Conservation (phyloP, 2,113 vertebrate species). For the Tamias sibiricus region DNA sequence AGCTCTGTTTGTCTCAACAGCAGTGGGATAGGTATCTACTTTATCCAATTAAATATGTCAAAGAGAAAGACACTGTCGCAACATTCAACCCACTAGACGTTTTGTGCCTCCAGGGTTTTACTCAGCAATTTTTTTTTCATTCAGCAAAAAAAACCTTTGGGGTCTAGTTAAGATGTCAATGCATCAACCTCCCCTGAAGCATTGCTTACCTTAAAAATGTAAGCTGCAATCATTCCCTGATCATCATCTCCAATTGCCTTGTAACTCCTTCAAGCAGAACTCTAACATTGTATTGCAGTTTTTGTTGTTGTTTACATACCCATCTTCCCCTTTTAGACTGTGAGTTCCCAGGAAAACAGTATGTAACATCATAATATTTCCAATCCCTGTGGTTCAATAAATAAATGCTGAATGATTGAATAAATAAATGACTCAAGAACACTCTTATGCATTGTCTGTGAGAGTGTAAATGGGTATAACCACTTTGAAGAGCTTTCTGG, state of each 20-base stretch:
- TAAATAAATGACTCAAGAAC: neutral
- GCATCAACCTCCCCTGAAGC: neutral
- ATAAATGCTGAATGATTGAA: conserved; percentile 18
- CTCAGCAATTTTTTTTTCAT: neutral
- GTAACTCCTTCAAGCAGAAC: neutral
- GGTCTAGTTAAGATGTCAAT: neutral
- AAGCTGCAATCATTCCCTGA: neutral
- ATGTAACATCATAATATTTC: conserved; percentile 6
- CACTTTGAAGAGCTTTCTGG: neutral
- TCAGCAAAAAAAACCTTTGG: neutral
- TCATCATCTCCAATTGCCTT: neutral
- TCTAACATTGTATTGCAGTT: neutral
- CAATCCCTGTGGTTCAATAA: neutral
- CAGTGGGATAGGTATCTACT: neutral
- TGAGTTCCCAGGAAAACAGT: conserved; percentile 53
- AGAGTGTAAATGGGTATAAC: neutral
- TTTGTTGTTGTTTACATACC: neutral
- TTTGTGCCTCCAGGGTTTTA: neutral
- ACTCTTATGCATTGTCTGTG: neutral
- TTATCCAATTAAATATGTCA: neutral
- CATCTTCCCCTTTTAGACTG: neutral
- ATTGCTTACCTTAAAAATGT: neutral
- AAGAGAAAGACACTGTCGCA: neutral
- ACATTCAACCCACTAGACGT: neutral
- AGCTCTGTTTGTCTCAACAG: neutral